phyloP scores from a whole-genome alignment of 2,888 invertebrate genomes.

The Sussaba pulchella region DNA sequence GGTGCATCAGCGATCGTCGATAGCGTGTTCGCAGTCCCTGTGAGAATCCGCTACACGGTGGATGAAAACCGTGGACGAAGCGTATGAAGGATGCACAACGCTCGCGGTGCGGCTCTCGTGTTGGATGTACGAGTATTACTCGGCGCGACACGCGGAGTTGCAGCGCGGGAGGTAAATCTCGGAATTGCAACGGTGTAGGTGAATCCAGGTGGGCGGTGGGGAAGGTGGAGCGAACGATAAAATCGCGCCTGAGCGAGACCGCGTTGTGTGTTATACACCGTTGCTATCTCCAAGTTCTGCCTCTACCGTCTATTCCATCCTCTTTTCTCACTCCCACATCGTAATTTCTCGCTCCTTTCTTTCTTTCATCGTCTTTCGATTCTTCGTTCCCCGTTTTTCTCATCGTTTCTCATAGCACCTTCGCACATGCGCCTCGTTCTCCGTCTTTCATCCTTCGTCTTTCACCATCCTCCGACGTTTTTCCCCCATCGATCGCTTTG shows the following conservation, averaged over 20 bases:
- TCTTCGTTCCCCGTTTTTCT: constrained; percentile 14
- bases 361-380: constrained; percentile 50
- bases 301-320: neutral
- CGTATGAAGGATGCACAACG: no score
- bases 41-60: no score
- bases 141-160: constrained; percentile 6
- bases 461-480: constrained; percentile 17
- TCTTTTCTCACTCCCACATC: neutral
- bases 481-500: neutral
- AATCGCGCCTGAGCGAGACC: constrained; percentile 74
- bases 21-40: no score
- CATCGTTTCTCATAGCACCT: neutral
- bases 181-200: constrained; percentile 44
- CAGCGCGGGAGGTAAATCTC: constrained; percentile 20
- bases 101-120: constrained; percentile 20
- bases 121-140: constrained; percentile 33
- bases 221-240: constrained; percentile 74
- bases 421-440: neutral
- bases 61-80: no score
- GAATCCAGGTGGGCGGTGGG: constrained; percentile 67
- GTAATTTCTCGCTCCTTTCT: constrained; percentile 8
- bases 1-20: no score
- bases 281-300: constrained; percentile 70
- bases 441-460: constrained; percentile 18
- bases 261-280: constrained; percentile 63